Evolutionary conservation across 2,888 invertebrate species (phyloP).

Genomic region (Patella pellucida): DNA sequence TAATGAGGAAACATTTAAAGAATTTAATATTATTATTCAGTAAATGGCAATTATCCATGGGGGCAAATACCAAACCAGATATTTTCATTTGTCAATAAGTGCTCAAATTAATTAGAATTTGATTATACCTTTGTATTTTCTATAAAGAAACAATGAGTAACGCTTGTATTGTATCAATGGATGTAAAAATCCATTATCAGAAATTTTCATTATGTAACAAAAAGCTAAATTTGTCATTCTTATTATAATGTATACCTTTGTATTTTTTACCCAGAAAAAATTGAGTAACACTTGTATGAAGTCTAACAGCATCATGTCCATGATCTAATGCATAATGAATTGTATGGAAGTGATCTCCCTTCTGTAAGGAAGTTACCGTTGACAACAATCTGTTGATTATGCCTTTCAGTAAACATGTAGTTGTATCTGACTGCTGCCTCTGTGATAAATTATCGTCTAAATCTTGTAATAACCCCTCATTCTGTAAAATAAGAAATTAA

Average conservation of each 20-base stretch:
- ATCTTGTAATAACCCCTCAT: not conserved
- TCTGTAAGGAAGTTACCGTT: slow-evolving; percentile 39
- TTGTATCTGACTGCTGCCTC: not conserved
- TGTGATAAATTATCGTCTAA: not conserved
- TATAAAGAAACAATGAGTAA: too few species aligned
- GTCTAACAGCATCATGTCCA: slow-evolving; percentile 47
- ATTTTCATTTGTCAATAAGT: too few species aligned
- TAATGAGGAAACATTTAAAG: too few species aligned
- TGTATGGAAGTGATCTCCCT: slow-evolving; percentile 1
- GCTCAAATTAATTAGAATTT: too few species aligned
- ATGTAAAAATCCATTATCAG: not conserved
- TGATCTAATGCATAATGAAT: slow-evolving; percentile 39
- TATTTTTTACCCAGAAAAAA: slow-evolving; percentile 38
- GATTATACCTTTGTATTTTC: too few species aligned
- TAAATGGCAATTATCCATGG: too few species aligned
- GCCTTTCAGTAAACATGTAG: slow-evolving; percentile 38
- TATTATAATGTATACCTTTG: slow-evolving; percentile 3
- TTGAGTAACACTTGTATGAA: slow-evolving; percentile 44
- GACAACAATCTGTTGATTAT: slow-evolving; percentile 48
- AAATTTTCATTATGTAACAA: not conserved
- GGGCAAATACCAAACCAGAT: too few species aligned
- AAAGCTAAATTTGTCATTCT: not conserved
- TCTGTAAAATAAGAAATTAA: not conserved
- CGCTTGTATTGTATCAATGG: not conserved
- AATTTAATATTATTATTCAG: too few species aligned